These are phyloP conservation scores for Solenopsis invicta DNA, from an alignment of 1,140 invertebrate genomes.

Conservation along the genomic window DNA sequence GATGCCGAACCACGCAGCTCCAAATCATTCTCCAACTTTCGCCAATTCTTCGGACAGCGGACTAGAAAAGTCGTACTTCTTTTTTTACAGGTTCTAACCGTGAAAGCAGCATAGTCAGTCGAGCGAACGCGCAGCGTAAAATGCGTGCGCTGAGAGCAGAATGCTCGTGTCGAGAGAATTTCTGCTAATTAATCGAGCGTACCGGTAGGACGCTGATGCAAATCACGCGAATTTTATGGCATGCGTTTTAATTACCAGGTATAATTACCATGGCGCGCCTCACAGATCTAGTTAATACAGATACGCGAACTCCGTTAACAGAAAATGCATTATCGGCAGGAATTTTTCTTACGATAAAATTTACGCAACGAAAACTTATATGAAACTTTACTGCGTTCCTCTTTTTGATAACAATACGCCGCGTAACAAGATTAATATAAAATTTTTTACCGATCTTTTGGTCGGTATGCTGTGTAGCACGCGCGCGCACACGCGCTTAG, in stretches of 20 bases:
- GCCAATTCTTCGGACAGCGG: not conserved
- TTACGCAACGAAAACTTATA: not conserved
- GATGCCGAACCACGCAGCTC: not conserved
- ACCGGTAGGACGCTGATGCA: not conserved
- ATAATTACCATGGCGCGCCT: constrained; percentile 11
- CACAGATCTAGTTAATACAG: constrained; percentile 27
- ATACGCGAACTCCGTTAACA: not conserved
- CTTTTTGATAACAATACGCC: not conserved
- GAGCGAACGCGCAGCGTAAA: not conserved
- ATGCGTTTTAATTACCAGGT: constrained; percentile 33
- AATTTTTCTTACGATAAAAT: constrained; percentile 35
- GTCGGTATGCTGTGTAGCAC: not conserved
- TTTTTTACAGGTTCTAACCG: not conserved
- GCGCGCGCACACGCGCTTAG: not conserved
- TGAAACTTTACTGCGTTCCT: not conserved
- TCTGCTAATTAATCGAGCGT: constrained; percentile 40
- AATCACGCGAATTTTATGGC: constrained; percentile 39
- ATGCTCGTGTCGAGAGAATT: not conserved
- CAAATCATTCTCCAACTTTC: not conserved
- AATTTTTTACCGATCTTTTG: constrained; percentile 1
- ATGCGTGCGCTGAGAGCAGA: not conserved
- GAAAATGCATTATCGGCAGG: not conserved
- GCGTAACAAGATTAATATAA: not conserved
- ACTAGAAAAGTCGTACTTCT: not conserved
- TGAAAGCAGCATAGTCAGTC: not conserved